A percentile compares a stretch with the other conserved stretches of the same genome.
phyloP scores from a whole-genome alignment of 2,888 invertebrate genomes.

The Troilus luridus region DNA sequence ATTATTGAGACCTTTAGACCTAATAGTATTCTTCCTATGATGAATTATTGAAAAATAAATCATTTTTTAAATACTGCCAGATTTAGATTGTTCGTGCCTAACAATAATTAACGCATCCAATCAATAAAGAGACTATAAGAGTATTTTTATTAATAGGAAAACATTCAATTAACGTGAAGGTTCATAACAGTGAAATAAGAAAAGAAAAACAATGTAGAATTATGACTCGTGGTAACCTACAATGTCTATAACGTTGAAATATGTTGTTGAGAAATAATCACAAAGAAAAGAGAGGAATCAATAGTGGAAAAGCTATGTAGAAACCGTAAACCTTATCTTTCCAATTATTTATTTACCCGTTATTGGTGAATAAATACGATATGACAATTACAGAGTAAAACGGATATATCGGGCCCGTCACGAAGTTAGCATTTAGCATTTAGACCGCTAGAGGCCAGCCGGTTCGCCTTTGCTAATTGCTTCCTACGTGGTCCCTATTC shows the following conservation, averaged over 20 bases:
- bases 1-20: conserved; percentile 49
- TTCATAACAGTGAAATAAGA: background rate
- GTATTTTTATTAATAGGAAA: background rate
- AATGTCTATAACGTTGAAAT: background rate
- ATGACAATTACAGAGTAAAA: conserved; percentile 33
- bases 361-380: background rate
- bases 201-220: background rate
- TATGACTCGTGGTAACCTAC: background rate
- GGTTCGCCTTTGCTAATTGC: background rate
- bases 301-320: background rate
- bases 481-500: background rate
- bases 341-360: background rate
- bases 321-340: background rate
- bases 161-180: background rate
- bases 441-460: conserved; percentile 22
- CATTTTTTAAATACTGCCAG: conserved; percentile 62
- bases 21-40: conserved; percentile 40
- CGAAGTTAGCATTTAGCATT: conserved; percentile 34
- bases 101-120: conserved; percentile 54
- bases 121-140: background rate
- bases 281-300: background rate
- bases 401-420: background rate
- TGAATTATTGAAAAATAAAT: conserved; percentile 60
- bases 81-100: conserved; percentile 56
- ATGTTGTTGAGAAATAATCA: background rate